These are phyloP conservation scores for Cryptoblepharus egeriae DNA, from an alignment of 2,797 vertebrate species.

Conservation along the genomic window DNA sequence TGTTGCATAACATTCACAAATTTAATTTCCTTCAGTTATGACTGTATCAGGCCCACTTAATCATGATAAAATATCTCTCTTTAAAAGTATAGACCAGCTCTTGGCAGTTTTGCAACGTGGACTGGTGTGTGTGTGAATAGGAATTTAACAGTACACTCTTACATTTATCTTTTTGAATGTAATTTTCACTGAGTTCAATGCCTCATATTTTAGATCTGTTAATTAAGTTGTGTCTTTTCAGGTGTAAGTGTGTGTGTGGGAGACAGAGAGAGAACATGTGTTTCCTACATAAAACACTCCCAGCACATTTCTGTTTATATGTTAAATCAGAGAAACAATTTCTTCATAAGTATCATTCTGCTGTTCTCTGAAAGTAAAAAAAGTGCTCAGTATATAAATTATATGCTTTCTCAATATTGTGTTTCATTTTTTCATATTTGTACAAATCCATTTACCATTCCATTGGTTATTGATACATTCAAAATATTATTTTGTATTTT, in stretches of 20 bases:
- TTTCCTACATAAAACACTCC: background rate
- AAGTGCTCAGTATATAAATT: background rate
- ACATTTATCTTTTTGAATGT: background rate
- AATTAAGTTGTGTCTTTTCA: background rate
- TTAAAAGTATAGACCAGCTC: background rate
- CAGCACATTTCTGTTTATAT: too few relatives aligned
- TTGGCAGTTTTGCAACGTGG: background rate
- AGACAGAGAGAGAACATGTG: background rate
- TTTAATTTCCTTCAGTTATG: slow-evolving; percentile 28
- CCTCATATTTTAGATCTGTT: background rate
- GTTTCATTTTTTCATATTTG: background rate
- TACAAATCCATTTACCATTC: background rate
- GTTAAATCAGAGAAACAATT: background rate
- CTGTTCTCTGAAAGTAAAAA: background rate
- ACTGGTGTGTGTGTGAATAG: background rate
- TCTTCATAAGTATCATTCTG: background rate
- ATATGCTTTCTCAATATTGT: background rate
- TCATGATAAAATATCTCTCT: slow-evolving; percentile 6
- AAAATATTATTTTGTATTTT: background rate
- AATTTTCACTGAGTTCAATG: background rate
- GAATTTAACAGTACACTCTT: background rate
- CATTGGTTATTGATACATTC: background rate
- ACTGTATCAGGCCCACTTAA: slow-evolving; percentile 12
- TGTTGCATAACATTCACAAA: slow-evolving; percentile 31
- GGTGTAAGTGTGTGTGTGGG: background rate